Base-by-base conservation (phyloP, 2,113 vertebrate genomes). In the Xiphophorus hellerii region DNA sequence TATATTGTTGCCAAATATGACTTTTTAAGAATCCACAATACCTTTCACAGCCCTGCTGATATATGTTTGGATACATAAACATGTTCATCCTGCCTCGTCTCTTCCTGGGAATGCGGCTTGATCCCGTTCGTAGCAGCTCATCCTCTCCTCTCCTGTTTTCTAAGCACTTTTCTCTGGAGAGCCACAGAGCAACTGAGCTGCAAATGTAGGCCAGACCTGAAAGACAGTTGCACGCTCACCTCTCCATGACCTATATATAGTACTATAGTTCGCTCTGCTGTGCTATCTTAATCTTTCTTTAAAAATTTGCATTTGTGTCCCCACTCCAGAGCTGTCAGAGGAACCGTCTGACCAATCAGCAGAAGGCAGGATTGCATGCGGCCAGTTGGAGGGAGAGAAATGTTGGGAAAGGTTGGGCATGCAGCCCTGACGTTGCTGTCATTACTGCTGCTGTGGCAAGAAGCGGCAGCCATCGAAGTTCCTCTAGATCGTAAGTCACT, bases 401-500 rank as follows among this genome's bases (percentile, higher is more conserved):
- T 98, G 97, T 93, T 91, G 90, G 83, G 78, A 73, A 92, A 83
- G 87, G 81, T 92, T 80, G 62, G 48, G 62, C 86, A 2, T 83
- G 85, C 78, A 79, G 76, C 88, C 85, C 73, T 92, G 5, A 73
- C 74, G 62, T 84, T 91, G 42, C 29, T 93, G 42, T 94, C 90
- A 12, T 68, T 96, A 1, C 80, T 94, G 54, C 90, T 90, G 77
- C 88, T 96, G 64, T 95, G 94, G 81, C 89, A 82, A 71, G 83
- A 95, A 9, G 78, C 80, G n/a, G 82, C 88, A 29, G 28, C 95
- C 87, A 98, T 98, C 0, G 95, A 98, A 77, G 96, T 98, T 63
- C 97, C 97, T 35, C 93, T 94, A 90, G 96, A 98, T 42, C 89
- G 97, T 98, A 92, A 98, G 97, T 97, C 13, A 4, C 20, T 27